Percentiles rank a stretch among this genome's conserved stretches.
These are phyloP conservation scores for Ptychobarbus kaznakovi DNA, from an alignment of 2,797 vertebrate genomes.

Conservation along the genomic window DNA sequence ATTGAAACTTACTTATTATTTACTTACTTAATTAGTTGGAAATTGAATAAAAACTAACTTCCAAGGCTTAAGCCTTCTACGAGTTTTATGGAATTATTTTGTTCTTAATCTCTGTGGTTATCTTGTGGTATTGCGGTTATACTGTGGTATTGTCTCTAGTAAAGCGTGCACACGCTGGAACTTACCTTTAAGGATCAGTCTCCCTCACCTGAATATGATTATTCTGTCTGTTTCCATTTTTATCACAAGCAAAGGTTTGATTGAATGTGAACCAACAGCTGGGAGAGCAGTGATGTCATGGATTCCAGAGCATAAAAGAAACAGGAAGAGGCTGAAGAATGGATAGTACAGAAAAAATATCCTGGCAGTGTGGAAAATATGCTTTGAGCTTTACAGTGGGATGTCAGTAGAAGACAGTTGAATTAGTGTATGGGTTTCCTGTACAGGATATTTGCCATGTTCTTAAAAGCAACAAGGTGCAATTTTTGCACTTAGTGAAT, in stretches of 20 bases:
- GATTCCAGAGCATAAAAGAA: slow-evolving; percentile 39
- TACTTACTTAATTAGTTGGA: background rate
- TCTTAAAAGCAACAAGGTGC: slow-evolving; percentile 22
- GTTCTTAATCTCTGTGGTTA: background rate
- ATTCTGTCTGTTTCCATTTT: slow-evolving; percentile 40
- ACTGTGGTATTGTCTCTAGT: background rate
- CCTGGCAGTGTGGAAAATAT: slow-evolving; percentile 15
- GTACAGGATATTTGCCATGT: slow-evolving; percentile 21
- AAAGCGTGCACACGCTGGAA: background rate
- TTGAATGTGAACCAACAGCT: slow-evolving; percentile 46
- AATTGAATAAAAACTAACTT: background rate
- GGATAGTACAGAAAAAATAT: background rate
- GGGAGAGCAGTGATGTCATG: slow-evolving; percentile 32
- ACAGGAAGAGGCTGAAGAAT: slow-evolving; percentile 34
- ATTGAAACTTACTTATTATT: background rate
- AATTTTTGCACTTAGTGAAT: slow-evolving; percentile 34
- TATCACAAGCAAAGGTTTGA: slow-evolving; percentile 35
- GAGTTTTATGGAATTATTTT: background rate
- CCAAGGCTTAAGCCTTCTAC: background rate
- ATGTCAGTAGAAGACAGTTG: slow-evolving; percentile 32
- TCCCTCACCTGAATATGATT: slow-evolving; percentile 41
- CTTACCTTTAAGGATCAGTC: slow-evolving; percentile 25
- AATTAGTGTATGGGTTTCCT: slow-evolving; percentile 36
- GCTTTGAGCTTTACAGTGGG: slow-evolving; percentile 18
- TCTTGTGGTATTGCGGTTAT: background rate